Percentiles rank a stretch among this genome's conserved stretches.
phyloP scores from a whole-genome alignment of 2,888 invertebrate genomes.

The Esperia sulphurella region DNA sequence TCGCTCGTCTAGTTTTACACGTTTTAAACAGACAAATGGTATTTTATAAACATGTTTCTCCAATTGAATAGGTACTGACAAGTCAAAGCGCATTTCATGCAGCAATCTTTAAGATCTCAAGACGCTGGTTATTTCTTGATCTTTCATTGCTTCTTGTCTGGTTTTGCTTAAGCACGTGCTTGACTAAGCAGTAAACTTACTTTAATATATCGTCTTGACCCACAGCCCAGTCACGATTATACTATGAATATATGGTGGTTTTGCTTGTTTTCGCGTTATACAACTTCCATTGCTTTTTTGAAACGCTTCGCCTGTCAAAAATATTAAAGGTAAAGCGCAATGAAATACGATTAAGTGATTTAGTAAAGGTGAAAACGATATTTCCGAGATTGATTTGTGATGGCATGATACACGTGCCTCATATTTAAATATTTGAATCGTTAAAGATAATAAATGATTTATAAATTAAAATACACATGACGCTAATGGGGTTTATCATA shows the following conservation, averaged over 20 bases:
- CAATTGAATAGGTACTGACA: slow-evolving; percentile 2
- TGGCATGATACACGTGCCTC: slow-evolving; percentile 1
- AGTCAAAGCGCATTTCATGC: slow-evolving; percentile 11
- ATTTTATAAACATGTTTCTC: slow-evolving; percentile 2
- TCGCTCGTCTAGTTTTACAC: neutral
- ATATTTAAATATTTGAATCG: slow-evolving; percentile 12
- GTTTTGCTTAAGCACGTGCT: slow-evolving; percentile 30
- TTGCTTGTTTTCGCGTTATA: neutral
- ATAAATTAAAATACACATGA: slow-evolving; percentile 18
- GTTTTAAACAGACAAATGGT: slow-evolving; percentile 1
- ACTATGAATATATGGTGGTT: slow-evolving; percentile 6
- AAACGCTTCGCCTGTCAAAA: too few species aligned
- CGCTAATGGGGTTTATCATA: slow-evolving; percentile 14
- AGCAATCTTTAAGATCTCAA: slow-evolving; percentile 21
- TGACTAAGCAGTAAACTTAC: slow-evolving; percentile 36
- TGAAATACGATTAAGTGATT: neutral
- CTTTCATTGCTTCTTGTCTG: slow-evolving; percentile 27
- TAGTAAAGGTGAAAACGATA: neutral
- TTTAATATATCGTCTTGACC: slow-evolving; percentile 63
- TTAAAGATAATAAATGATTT: slow-evolving; percentile 16
- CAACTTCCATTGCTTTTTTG: neutral
- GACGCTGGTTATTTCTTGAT: slow-evolving; percentile 30
- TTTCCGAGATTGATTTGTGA: slow-evolving; percentile 8
- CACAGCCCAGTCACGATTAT: slow-evolving; percentile 58
- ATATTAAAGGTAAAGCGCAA: too few species aligned